A percentile compares a stretch with the other conserved stretches of the same genome.
phyloP scores from a whole-genome alignment of 2,888 invertebrate species.

The Andricus quercusramuli region DNA sequence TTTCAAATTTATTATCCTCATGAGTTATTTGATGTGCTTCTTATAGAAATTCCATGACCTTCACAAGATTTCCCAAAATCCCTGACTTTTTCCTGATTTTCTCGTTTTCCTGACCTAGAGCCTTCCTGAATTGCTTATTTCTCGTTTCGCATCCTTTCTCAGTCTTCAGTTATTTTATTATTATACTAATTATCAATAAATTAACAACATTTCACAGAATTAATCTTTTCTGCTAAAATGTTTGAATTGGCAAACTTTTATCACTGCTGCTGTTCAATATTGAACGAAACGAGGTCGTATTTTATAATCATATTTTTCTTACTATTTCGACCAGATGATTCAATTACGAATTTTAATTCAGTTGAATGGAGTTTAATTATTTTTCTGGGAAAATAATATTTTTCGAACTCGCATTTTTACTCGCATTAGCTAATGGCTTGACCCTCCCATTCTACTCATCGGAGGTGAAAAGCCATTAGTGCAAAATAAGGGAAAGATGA shows the following conservation, averaged over 20 bases:
- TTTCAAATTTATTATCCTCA: no score
- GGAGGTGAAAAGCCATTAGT: constrained; percentile 36
- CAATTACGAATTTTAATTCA: constrained; percentile 28
- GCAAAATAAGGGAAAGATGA: constrained; percentile 39
- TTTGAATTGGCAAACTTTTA: background rate
- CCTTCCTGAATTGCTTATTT: no score
- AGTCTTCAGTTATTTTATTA: no score
- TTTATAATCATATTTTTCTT: constrained; percentile 2
- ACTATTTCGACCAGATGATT: constrained; percentile 18
- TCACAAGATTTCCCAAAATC: no score
- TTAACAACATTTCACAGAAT: background rate
- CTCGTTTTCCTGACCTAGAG: no score
- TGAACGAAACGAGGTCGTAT: background rate
- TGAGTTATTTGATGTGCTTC: no score
- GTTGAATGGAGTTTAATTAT: constrained; percentile 34
- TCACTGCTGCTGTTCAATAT: background rate
- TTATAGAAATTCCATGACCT: no score
- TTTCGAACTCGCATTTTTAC: constrained; percentile 34
- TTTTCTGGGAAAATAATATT: constrained; percentile 20
- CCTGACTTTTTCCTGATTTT: no score
- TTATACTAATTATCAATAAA: background rate
- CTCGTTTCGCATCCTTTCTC: no score
- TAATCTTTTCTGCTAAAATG: background rate
- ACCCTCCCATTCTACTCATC: background rate
- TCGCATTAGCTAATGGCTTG: constrained; percentile 39